Evolutionary conservation across 2,888 invertebrate species (phyloP).

Genomic region (Neoaliturus tenellus): DNA sequence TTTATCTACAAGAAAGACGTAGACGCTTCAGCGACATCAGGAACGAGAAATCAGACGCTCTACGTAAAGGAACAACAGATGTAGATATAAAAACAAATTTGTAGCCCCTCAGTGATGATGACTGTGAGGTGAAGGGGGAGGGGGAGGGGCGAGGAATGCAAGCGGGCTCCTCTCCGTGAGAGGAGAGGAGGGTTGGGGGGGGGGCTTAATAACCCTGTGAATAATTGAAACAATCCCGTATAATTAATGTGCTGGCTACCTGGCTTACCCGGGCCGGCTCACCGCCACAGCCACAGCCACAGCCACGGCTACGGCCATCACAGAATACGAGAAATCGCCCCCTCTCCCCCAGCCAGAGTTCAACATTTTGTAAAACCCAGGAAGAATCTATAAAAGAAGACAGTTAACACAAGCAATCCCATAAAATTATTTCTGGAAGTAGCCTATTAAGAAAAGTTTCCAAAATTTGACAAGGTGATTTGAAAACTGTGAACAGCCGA

Average conservation of each 20-base stretch:
- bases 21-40: too few relatives aligned
- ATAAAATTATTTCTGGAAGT: too few relatives aligned
- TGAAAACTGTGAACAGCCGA: too few relatives aligned
- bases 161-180: not conserved
- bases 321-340: not conserved
- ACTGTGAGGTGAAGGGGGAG: not conserved
- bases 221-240: conserved; percentile 54
- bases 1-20: too few relatives aligned
- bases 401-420: too few relatives aligned
- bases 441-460: too few relatives aligned
- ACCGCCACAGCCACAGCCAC: not conserved
- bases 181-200: not conserved
- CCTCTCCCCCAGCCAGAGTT: too few relatives aligned
- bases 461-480: too few relatives aligned
- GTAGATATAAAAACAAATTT: not conserved
- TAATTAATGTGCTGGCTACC: conserved; percentile 55
- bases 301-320: not conserved
- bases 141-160: conserved; percentile 8
- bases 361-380: too few relatives aligned
- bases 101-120: too few relatives aligned
- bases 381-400: too few relatives aligned
- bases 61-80: not conserved
- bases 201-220: conserved; percentile 53
- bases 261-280: conserved; percentile 41
- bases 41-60: not conserved